phyloP scores from a whole-genome alignment of 2,888 invertebrate species.

The Ditula angustiorana region DNA sequence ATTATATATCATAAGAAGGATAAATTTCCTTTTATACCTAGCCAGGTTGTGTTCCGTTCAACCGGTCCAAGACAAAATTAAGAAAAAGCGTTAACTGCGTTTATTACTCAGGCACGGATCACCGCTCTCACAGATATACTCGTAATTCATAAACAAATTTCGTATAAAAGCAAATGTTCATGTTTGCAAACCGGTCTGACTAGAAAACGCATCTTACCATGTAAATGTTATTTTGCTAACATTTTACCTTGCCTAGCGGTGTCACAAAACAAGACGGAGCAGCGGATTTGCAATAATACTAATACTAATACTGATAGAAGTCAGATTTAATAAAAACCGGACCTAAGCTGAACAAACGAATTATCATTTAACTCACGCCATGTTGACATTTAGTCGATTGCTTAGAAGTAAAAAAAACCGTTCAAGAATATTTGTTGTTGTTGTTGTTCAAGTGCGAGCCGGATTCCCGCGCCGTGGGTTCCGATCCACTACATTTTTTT shows the following conservation, averaged over 20 bases:
- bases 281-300: not conserved
- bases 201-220: slow-evolving; percentile 9
- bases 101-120: too few relatives aligned
- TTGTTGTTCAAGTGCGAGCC: too few relatives aligned
- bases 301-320: too few relatives aligned
- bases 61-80: too few relatives aligned
- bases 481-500: too few relatives aligned
- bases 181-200: slow-evolving; percentile 29
- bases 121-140: not conserved
- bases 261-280: not conserved
- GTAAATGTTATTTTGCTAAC: slow-evolving; percentile 16
- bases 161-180: slow-evolving; percentile 26
- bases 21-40: not conserved
- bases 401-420: too few relatives aligned
- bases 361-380: not conserved
- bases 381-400: not conserved
- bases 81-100: too few relatives aligned
- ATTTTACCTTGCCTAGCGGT: slow-evolving; percentile 1
- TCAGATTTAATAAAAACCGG: not conserved
- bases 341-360: not conserved
- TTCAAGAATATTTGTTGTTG: too few relatives aligned
- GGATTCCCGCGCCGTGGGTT: too few relatives aligned
- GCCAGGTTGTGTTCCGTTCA: too few relatives aligned
- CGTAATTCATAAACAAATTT: slow-evolving; percentile 8
- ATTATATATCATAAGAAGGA: not conserved